These are phyloP conservation scores for Cryptotis parvus DNA, from an alignment of 2,113 vertebrate species.

Conservation along the genomic window DNA sequence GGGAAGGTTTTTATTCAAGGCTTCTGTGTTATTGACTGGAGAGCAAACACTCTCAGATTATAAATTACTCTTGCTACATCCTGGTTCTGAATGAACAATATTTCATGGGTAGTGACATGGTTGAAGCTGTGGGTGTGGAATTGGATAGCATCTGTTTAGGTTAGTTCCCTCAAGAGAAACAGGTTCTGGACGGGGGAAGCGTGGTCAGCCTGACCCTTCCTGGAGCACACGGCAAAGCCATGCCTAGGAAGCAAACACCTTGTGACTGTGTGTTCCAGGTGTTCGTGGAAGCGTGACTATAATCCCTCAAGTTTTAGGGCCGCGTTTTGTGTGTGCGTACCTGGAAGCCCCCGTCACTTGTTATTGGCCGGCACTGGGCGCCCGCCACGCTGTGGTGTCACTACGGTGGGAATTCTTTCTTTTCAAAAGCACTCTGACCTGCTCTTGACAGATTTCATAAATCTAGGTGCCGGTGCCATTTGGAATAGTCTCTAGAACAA, in stretches of 20 bases:
- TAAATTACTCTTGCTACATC: constrained; percentile 18
- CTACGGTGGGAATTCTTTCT: not conserved
- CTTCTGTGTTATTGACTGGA: constrained; percentile 42
- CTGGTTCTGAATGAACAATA: not conserved
- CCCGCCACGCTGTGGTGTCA: constrained; percentile 23
- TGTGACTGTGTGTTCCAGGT: not conserved
- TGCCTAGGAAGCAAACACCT: not conserved
- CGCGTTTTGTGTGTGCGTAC: not conserved
- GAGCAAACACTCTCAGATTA: constrained; percentile 38
- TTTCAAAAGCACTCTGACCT: constrained; percentile 20
- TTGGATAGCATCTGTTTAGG: not conserved
- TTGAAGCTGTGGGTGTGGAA: not conserved
- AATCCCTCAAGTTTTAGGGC: constrained; percentile 27
- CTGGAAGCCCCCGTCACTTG: not conserved
- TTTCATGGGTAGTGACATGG: constrained; percentile 18
- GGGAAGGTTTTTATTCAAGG: not conserved
- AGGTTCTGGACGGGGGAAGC: not conserved
- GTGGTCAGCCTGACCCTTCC: not conserved
- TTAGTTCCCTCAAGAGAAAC: not conserved
- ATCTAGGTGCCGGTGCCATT: constrained; percentile 65
- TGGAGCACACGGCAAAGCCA: not conserved
- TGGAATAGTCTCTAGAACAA: constrained; percentile 68
- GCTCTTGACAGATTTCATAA: constrained; percentile 57
- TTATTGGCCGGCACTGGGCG: constrained; percentile 6
- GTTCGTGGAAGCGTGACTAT: not conserved